Percentiles rank a stretch among this genome's conserved stretches.
Evolutionary conservation across 2,888 invertebrate genomes (phyloP).

Genomic region (Drosophila borborema): DNA sequence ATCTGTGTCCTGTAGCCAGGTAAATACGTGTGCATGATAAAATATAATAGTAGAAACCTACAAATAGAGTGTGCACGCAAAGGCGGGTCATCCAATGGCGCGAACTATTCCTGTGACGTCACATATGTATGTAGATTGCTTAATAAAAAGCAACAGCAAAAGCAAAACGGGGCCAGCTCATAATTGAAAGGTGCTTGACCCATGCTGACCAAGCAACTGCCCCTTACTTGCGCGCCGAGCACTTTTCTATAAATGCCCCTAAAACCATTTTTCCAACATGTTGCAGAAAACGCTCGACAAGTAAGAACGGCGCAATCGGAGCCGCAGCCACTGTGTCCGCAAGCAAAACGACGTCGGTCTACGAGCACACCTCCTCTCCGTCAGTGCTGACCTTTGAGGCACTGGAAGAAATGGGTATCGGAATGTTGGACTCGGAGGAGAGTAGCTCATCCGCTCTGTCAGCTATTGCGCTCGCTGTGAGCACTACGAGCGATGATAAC

Average conservation of each 20-base stretch:
- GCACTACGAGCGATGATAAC: constrained; percentile 79
- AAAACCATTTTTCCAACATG: not conserved
- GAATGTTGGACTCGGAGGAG: constrained; percentile 87
- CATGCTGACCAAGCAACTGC: constrained; percentile 54
- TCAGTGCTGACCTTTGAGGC: constrained; percentile 65
- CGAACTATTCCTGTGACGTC: constrained; percentile 60
- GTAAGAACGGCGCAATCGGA: constrained; percentile 47
- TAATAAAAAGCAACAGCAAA: constrained; percentile 26
- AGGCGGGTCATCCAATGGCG: constrained; percentile 56
- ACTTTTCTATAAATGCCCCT: constrained; percentile 36
- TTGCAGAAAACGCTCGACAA: constrained; percentile 80
- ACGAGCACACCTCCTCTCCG: constrained; percentile 72
- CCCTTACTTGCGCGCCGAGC: constrained; percentile 32
- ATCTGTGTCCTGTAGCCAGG: constrained; percentile 83
- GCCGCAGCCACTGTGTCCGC: constrained; percentile 47
- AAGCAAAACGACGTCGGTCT: constrained; percentile 65
- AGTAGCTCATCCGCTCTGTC: constrained; percentile 82
- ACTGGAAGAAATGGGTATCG: constrained; percentile 87
- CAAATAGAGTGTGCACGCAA: not conserved
- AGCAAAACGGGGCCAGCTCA: constrained; percentile 46
- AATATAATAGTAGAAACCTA: not conserved
- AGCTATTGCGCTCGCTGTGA: constrained; percentile 75
- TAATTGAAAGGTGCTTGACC: constrained; percentile 74
- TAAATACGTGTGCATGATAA: constrained; percentile 48
- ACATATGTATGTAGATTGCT: constrained; percentile 22